Base-by-base conservation (phyloP, 2,113 vertebrate genomes). In the Poicephalus gulielmi region DNA sequence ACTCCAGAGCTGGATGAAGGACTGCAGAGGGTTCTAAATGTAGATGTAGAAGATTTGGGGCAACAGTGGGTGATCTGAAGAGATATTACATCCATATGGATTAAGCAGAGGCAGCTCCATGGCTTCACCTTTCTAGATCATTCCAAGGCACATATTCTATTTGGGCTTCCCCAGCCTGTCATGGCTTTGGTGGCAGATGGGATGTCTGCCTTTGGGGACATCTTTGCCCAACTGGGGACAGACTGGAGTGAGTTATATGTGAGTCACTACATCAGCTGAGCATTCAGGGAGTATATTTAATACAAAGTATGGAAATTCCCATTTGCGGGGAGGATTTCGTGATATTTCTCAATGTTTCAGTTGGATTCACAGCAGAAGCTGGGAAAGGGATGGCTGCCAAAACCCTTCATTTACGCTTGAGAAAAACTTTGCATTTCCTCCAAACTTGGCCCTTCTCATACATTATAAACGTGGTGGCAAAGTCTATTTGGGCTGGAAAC, bases 361-460 rank as follows among this genome's bases (percentile, higher is more conserved):
- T 14, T 18, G 88, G 80, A 66, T 57, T 19, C 0, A 0, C 50
- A 47, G 79, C 66, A 37, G 66, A 79, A 90, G 62, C 28, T 1
- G 23, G 74, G 92, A 90, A 55, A 39, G 62, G 49, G 90, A 92
- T 0, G 30, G 18, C 88, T 94, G 96, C 92, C 87, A 95, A 90
- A 69, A 82, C 50, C n/a, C 33, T 24, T 39, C 17, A 74, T 46
- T 88, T 79, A 64, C 2, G 11, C 49, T 77, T 11, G 20, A 93
- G 88, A 35, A 53, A 55, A 94, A 87, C 55, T 84, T 87, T 25
- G 47, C 27, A 13, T 66, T 83, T 90, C 59, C 68, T 86, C 64
- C 91, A 57, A 63, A 41, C 16, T 2, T 66, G 63, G 75, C 82
- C 86, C 17, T 71, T 47, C 68, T 79, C 57, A 10, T 28, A 20